phyloP scores from a whole-genome alignment of 2,797 vertebrate genomes.

The Danio tinwini region DNA sequence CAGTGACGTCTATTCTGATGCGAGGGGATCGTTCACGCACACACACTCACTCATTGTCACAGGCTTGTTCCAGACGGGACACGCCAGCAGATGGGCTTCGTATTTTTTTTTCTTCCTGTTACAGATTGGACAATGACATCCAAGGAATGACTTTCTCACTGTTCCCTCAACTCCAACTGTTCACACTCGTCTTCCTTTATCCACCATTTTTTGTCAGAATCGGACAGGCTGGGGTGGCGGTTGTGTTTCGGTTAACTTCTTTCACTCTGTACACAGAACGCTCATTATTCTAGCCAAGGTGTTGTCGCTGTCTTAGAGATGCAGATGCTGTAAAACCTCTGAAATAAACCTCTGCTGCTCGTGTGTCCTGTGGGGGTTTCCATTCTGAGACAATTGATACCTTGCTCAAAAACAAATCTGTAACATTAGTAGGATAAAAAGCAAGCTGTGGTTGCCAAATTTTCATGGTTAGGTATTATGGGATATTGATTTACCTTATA shows the following conservation, averaged over 20 bases:
- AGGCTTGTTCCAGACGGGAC: constrained; percentile 46
- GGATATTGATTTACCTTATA: too few species aligned
- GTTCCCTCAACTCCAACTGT: constrained; percentile 55
- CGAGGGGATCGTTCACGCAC: constrained; percentile 38
- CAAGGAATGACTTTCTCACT: constrained; percentile 38
- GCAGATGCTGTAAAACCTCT: constrained; percentile 12
- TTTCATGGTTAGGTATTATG: too few species aligned
- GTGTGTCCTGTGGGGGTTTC: neutral
- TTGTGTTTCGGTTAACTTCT: neutral
- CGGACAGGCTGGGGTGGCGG: neutral
- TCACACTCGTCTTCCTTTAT: constrained; percentile 46
- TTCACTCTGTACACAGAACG: neutral
- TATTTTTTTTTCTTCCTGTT: constrained; percentile 43
- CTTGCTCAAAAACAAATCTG: too few species aligned
- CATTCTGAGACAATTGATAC: too few species aligned
- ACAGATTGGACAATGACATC: constrained; percentile 60
- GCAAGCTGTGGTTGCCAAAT: too few species aligned
- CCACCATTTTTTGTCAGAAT: neutral
- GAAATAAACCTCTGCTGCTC: neutral
- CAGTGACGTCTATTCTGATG: constrained; percentile 44
- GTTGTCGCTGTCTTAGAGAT: neutral
- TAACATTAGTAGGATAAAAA: too few species aligned
- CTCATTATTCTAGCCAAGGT: neutral
- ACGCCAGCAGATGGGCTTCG: constrained; percentile 55
- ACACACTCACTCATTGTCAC: constrained; percentile 46